Conservation (phyloP, 2,113 vertebrate genomes). For the Bubo bubo region DNA sequence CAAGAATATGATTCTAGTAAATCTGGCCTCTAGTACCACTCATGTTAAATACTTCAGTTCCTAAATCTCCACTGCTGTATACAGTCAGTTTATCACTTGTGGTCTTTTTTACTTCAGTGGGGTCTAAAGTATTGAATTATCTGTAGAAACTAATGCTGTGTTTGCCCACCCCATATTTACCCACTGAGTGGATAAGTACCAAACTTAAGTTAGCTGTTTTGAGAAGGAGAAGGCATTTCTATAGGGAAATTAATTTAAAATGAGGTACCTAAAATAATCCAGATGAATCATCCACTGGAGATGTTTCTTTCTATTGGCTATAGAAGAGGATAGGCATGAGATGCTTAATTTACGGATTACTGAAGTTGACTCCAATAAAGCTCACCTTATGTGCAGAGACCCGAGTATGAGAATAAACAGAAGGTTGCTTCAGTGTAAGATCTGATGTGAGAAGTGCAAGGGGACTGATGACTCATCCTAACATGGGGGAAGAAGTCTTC, state of each 20-base stretch:
- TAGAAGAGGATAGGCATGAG: background rate
- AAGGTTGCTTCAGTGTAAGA: background rate
- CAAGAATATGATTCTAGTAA: slow-evolving; percentile 15
- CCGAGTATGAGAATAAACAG: background rate
- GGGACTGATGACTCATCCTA: background rate
- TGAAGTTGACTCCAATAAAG: background rate
- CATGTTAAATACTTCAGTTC: background rate
- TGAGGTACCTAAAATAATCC: background rate
- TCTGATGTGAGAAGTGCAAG: background rate
- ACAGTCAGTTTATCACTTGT: background rate
- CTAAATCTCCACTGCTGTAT: background rate
- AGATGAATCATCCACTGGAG: background rate
- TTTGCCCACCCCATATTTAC: background rate
- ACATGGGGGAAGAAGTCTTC: background rate
- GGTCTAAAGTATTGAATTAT: background rate
- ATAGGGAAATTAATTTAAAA: background rate
- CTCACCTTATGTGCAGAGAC: background rate
- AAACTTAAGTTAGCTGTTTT: background rate
- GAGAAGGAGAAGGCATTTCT: background rate
- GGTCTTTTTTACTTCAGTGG: background rate
- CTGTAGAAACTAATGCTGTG: background rate
- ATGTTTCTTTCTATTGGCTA: background rate
- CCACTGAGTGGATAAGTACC: background rate
- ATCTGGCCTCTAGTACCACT: slow-evolving; percentile 7
- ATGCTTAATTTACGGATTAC: background rate